Percentiles rank a stretch among this genome's conserved stretches.
Evolutionary conservation across 1,140 invertebrate species (phyloP).

Genomic region (Rhynchophorus ferrugineus): DNA sequence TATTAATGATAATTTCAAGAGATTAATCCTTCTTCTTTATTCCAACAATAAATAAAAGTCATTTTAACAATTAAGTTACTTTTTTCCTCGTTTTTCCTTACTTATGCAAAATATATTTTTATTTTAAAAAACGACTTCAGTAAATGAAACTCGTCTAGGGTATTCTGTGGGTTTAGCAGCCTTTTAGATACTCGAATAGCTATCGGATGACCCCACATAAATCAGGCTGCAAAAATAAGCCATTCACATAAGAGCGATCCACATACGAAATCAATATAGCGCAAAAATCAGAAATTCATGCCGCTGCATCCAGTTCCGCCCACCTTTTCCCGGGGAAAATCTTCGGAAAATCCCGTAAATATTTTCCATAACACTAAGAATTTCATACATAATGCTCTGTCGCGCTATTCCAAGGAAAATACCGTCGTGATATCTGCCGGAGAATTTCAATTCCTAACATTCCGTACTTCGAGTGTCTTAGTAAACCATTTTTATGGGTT

Average conservation of each 20-base stretch:
- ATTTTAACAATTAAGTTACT: too few species aligned
- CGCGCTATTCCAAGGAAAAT: constrained; percentile 20
- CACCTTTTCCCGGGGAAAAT: constrained; percentile 5
- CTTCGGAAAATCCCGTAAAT: constrained; percentile 18
- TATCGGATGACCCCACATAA: too few species aligned
- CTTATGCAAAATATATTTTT: too few species aligned
- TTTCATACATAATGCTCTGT: constrained; percentile 22
- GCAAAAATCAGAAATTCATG: background rate
- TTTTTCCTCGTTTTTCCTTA: too few species aligned
- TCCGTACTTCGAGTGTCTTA: constrained; percentile 13
- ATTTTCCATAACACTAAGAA: constrained; percentile 24
- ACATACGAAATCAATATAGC: background rate
- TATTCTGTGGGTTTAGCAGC: too few species aligned
- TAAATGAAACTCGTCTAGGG: too few species aligned
- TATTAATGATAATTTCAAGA: too few species aligned
- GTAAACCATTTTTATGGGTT: constrained; percentile 18
- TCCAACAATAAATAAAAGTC: too few species aligned
- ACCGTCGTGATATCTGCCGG: constrained; percentile 18
- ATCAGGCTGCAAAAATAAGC: background rate
- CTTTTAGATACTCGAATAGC: too few species aligned
- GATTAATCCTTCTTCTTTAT: too few species aligned
- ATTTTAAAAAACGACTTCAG: too few species aligned
- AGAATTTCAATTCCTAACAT: constrained; percentile 23
- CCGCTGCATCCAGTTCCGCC: background rate
- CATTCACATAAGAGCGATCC: background rate